Percentiles rank a stretch among this genome's conserved stretches.
Conservation (phyloP, 2,888 invertebrate species). For the Metalampra italica region DNA sequence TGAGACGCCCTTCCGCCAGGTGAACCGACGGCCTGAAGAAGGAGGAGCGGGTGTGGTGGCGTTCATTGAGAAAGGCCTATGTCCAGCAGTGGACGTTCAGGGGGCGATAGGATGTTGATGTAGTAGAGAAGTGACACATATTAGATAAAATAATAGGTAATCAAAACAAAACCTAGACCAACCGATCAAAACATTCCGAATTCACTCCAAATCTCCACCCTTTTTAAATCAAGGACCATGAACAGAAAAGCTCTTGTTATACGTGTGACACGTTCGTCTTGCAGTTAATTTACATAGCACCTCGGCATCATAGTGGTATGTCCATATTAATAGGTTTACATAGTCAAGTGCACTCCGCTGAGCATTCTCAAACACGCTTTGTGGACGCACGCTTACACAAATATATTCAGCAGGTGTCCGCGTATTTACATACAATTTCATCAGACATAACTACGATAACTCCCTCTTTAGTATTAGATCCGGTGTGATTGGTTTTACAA, state of each 20-base stretch:
- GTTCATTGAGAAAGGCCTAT: too few relatives aligned
- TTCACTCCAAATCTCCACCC: background rate
- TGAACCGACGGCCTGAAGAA: too few relatives aligned
- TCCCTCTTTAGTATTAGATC: conserved; percentile 54
- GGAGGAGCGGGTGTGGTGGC: too few relatives aligned
- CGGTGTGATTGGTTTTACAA: conserved; percentile 51
- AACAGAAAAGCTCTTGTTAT: conserved; percentile 23
- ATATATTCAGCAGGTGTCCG: conserved; percentile 76
- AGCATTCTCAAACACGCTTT: conserved; percentile 61
- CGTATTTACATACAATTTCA: conserved; percentile 76
- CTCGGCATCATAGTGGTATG: conserved; percentile 47
- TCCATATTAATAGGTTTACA: conserved; percentile 70
- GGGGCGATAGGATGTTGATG: too few relatives aligned
- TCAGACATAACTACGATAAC: conserved; percentile 56
- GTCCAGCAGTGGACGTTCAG: too few relatives aligned
- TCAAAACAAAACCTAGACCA: too few relatives aligned
- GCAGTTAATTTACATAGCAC: conserved; percentile 55
- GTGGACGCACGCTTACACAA: conserved; percentile 43
- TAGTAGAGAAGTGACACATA: too few relatives aligned
- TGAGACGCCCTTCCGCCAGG: too few relatives aligned
- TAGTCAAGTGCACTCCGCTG: conserved; percentile 63
- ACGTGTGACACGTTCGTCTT: conserved; percentile 42
- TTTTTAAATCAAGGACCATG: conserved; percentile 13
- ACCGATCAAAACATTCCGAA: too few relatives aligned
- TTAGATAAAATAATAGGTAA: too few relatives aligned